A percentile compares a stretch with the other conserved stretches of the same genome.
Conservation (phyloP, 2,113 vertebrate genomes). For the Polypterus bichir region DNA sequence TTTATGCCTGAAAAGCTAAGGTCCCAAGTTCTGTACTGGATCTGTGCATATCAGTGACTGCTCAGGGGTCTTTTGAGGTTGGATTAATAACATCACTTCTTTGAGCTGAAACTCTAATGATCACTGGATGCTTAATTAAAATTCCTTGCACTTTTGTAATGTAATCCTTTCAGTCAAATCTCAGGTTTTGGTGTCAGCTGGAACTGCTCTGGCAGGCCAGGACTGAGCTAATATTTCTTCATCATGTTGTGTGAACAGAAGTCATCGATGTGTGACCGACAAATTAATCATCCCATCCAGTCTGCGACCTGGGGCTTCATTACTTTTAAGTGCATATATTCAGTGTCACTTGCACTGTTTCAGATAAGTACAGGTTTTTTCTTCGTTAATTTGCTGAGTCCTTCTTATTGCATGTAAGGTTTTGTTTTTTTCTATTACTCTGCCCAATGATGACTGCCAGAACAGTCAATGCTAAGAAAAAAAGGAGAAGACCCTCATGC, state of each 20-base stretch:
- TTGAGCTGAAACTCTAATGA: constrained; percentile 25
- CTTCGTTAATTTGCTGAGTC: too few species aligned
- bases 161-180: constrained; percentile 44
- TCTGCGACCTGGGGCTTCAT: constrained; percentile 36
- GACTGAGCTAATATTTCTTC: constrained; percentile 62
- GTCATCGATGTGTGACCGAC: constrained; percentile 50
- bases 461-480: too few species aligned
- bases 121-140: constrained; percentile 45
- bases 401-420: too few species aligned
- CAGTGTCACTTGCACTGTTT: constrained; percentile 37
- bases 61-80: background rate
- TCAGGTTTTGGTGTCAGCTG: constrained; percentile 47
- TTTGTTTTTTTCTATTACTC: too few species aligned
- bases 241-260: constrained; percentile 55
- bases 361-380: constrained; percentile 20
- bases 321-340: constrained; percentile 39
- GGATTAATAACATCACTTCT: constrained; percentile 15
- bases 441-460: too few species aligned
- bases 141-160: constrained; percentile 43
- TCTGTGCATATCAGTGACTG: too few species aligned
- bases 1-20: too few species aligned
- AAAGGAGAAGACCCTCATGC: too few species aligned
- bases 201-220: constrained; percentile 36
- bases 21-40: too few species aligned
- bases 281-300: constrained; percentile 50